Evolutionary conservation across 2,113 vertebrate genomes (phyloP).

Genomic region (Trochalopteron elliotii): DNA sequence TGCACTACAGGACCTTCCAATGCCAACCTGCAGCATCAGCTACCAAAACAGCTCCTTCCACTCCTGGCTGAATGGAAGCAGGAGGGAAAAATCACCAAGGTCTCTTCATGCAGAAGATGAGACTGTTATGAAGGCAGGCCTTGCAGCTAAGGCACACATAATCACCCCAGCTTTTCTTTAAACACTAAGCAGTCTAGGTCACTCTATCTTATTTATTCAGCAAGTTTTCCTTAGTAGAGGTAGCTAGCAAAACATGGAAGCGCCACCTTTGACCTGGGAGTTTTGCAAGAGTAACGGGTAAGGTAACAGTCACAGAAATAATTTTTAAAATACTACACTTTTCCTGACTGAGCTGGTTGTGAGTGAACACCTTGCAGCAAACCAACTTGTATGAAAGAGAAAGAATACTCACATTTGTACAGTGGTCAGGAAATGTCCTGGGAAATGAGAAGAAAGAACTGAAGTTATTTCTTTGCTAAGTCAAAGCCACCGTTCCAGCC

Average conservation of each 20-base stretch:
- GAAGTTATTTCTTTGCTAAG: slow-evolving; percentile 18
- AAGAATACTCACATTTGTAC: slow-evolving; percentile 12
- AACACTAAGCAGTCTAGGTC: neutral
- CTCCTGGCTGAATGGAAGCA: neutral
- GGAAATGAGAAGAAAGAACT: neutral
- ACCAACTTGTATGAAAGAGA: neutral
- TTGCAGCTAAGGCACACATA: neutral
- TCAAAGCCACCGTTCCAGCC: neutral
- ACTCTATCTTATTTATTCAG: neutral
- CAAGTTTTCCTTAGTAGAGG: neutral
- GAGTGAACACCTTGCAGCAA: neutral
- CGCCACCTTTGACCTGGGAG: neutral
- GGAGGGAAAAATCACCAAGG: neutral
- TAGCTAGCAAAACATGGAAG: neutral
- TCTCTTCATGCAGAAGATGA: neutral
- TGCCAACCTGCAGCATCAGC: neutral
- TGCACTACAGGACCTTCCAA: neutral
- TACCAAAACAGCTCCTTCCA: neutral
- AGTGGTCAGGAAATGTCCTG: neutral
- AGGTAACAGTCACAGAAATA: neutral
- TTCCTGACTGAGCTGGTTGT: neutral
- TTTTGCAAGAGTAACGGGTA: neutral
- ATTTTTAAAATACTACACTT: neutral
- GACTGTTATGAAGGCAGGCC: neutral
- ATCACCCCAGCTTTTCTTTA: neutral